Percentiles rank a stretch among this genome's conserved stretches.
Conservation (phyloP, 2,888 invertebrate genomes). For the Dione vanillae region DNA sequence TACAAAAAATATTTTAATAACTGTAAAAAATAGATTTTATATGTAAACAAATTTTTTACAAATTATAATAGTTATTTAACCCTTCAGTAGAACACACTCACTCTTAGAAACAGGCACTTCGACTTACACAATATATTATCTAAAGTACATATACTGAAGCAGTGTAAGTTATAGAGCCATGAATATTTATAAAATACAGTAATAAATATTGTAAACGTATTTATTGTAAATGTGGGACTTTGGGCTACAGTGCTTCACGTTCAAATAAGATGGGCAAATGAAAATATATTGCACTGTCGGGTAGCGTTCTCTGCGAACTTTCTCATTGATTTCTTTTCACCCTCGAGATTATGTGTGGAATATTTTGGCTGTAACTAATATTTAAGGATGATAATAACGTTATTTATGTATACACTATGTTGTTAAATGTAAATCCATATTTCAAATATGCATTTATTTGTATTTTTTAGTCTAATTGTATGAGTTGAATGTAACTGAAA, state of each 20-base stretch:
- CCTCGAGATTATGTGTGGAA: constrained; percentile 37
- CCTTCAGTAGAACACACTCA: not conserved
- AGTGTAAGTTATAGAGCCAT: not conserved
- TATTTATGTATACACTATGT: not conserved
- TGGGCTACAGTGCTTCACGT: constrained; percentile 33
- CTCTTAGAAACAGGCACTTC: not conserved
- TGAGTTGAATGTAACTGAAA: no score
- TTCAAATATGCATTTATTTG: no score
- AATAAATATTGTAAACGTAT: constrained; percentile 11
- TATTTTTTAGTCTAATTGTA: no score
- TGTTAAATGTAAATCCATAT: no score
- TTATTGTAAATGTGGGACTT: constrained; percentile 10
- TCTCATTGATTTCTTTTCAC: constrained; percentile 45
- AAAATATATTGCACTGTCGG: constrained; percentile 47
- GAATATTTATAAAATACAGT: not conserved
- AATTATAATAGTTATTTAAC: no score
- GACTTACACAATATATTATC: not conserved
- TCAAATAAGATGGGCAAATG: constrained; percentile 44
- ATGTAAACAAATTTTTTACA: no score
- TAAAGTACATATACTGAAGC: not conserved
- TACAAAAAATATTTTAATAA: no score
- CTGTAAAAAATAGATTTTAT: no score
- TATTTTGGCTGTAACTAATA: constrained; percentile 37
- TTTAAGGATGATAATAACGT: constrained; percentile 15
- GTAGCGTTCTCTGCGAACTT: constrained; percentile 44